Evolutionary conservation across 2,113 vertebrate species (phyloP).

Genomic region (Gavialis gangeticus): DNA sequence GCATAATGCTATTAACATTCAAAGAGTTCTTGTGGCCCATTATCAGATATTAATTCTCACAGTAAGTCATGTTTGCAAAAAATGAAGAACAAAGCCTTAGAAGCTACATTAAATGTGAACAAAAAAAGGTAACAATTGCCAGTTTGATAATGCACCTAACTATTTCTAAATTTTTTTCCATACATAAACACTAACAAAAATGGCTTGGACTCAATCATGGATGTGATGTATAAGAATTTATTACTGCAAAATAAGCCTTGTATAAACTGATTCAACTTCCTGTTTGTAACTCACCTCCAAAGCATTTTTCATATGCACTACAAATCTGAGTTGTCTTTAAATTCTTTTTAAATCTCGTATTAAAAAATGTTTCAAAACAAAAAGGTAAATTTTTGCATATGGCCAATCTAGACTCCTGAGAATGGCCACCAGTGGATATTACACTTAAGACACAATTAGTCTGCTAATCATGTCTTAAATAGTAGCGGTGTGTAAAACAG

Average conservation of each 20-base stretch:
- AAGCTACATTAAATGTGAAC: conserved; percentile 46
- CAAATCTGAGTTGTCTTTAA: background rate
- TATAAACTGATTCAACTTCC: background rate
- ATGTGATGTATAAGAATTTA: background rate
- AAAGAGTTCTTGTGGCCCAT: conserved; percentile 56
- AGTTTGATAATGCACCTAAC: conserved; percentile 26
- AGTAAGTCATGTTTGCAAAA: conserved; percentile 49
- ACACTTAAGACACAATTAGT: too few species aligned
- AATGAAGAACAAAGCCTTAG: conserved; percentile 35
- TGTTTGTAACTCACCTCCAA: background rate
- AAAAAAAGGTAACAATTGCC: conserved; percentile 43
- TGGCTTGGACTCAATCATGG: background rate
- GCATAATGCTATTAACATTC: conserved; percentile 56
- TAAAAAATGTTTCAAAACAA: background rate
- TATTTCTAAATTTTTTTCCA: conserved; percentile 15
- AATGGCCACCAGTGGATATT: too few species aligned
- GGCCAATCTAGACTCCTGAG: too few species aligned
- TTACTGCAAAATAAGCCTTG: background rate
- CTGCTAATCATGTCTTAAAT: too few species aligned
- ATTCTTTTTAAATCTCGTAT: background rate
- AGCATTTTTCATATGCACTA: background rate
- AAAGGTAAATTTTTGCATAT: background rate
- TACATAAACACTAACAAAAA: background rate
- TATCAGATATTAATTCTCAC: conserved; percentile 67
- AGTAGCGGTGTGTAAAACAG: too few species aligned